Evolutionary conservation across 2,888 invertebrate genomes (phyloP).

Genomic region (Drosophila rellima): DNA sequence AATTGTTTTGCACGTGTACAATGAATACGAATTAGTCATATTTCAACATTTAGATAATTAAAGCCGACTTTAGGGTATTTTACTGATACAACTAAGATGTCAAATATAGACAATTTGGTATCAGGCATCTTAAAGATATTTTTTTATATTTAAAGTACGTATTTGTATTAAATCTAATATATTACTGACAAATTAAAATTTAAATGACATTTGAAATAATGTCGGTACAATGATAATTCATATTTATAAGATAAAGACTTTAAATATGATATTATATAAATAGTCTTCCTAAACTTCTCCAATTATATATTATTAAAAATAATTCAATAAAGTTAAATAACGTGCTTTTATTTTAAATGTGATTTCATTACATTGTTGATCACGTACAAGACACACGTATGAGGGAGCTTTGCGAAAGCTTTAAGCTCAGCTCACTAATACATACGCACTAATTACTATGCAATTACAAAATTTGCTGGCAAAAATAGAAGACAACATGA

Average conservation of each 20-base stretch:
- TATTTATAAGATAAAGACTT: no score
- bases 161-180: no score
- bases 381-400: conserved; percentile 32
- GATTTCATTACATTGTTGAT: conserved; percentile 17
- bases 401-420: conserved; percentile 14
- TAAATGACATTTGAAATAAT: no score
- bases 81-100: neutral
- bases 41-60: neutral
- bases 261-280: no score
- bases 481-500: neutral
- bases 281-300: no score
- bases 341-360: conserved; percentile 12
- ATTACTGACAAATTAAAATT: no score
- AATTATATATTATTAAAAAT: no score
- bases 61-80: neutral
- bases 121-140: no score
- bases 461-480: no score
- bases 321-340: neutral
- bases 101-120: no score
- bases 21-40: conserved; percentile 20
- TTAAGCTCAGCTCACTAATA: conserved; percentile 18
- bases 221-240: no score
- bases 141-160: no score
- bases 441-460: neutral
- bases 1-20: conserved; percentile 22